phyloP scores from a whole-genome alignment of 2,888 invertebrate species.

The Xanthia togata region DNA sequence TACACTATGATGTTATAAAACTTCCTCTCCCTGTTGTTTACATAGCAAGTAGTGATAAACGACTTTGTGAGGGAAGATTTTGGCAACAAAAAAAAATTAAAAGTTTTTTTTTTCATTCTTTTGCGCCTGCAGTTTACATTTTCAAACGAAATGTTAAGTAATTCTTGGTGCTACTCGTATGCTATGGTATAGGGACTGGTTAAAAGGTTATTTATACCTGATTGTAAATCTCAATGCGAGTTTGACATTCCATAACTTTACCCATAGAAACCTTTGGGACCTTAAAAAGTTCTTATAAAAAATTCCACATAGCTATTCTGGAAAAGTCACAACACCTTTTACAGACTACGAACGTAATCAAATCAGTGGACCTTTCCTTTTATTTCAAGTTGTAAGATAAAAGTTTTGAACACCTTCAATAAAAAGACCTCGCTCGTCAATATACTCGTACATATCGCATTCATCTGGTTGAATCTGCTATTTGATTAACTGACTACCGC shows the following conservation, averaged over 20 bases:
- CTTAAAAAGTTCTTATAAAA: not conserved
- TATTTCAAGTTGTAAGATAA: constrained; percentile 24
- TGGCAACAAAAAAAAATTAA: too few relatives aligned
- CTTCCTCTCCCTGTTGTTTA: not conserved
- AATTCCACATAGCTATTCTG: not conserved
- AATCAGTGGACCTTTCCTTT: constrained; percentile 28
- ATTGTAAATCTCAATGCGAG: too few relatives aligned
- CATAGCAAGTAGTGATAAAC: not conserved
- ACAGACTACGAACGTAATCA: constrained; percentile 4
- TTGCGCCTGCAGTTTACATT: not conserved
- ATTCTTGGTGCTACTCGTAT: not conserved
- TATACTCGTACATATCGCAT: too few relatives aligned
- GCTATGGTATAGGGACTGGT: not conserved
- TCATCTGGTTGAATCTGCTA: too few relatives aligned
- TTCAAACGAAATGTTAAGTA: not conserved
- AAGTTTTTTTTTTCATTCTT: not conserved
- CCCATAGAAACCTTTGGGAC: not conserved
- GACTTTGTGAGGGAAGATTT: not conserved
- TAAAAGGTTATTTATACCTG: not conserved
- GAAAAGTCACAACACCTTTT: constrained; percentile 3
- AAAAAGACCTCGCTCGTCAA: not conserved
- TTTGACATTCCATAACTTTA: not conserved
- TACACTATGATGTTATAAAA: not conserved
- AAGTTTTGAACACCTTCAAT: not conserved
- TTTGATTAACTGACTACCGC: too few relatives aligned